These are phyloP conservation scores for Thymallus thymallus DNA, from an alignment of 2,113 vertebrate genomes.

Conservation along the genomic window DNA sequence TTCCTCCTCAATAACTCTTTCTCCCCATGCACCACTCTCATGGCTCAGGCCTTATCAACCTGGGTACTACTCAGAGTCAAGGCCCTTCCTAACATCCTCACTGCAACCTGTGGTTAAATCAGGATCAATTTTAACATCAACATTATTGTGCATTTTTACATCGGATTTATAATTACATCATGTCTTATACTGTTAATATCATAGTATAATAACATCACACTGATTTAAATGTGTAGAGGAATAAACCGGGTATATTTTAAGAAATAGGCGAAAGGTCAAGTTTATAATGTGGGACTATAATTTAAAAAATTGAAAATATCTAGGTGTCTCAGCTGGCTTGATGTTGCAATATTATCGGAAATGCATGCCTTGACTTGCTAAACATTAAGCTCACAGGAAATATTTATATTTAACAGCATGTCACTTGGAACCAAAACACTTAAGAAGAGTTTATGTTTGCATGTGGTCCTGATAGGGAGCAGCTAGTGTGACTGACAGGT, in stretches of 20 bases:
- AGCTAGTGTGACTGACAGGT: conserved; percentile 46
- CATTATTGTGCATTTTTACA: not conserved
- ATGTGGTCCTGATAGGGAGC: conserved; percentile 37
- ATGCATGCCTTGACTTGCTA: not conserved
- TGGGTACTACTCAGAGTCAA: not conserved
- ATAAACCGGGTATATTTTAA: not conserved
- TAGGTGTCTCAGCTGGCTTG: not conserved
- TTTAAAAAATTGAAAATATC: not conserved
- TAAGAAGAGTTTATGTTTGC: conserved; percentile 13
- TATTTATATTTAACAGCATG: not conserved
- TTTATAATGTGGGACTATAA: not conserved
- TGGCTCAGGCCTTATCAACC: not conserved
- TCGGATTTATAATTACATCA: not conserved
- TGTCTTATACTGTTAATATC: not conserved
- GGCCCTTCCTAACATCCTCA: not conserved
- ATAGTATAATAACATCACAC: not conserved
- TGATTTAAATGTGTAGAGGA: not conserved
- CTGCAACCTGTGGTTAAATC: not conserved
- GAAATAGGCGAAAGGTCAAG: not conserved
- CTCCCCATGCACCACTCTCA: not conserved
- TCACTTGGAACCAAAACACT: conserved; percentile 13
- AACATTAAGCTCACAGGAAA: not conserved
- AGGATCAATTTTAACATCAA: not conserved
- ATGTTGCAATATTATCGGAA: not conserved
- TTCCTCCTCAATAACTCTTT: not conserved